phyloP scores from a whole-genome alignment of 2,888 invertebrate genomes.

The Synanthedon andrenaeformis region DNA sequence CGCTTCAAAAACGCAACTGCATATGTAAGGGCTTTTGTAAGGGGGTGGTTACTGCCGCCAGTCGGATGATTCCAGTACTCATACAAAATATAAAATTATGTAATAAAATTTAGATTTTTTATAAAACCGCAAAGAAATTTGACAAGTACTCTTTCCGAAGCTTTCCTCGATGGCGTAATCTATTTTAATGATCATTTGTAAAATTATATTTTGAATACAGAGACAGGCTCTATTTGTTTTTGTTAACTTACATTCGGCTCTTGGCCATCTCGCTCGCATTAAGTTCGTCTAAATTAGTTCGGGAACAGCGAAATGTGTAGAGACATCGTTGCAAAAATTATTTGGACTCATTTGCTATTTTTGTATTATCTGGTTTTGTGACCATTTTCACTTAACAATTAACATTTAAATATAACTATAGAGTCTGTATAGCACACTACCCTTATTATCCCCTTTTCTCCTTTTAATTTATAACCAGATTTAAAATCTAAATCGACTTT shows the following conservation, averaged over 20 bases:
- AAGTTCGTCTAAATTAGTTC: conserved; percentile 38
- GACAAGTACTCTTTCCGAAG: not conserved
- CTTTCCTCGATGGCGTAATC: conserved; percentile 10
- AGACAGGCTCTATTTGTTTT: conserved; percentile 39
- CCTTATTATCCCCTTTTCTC: not conserved
- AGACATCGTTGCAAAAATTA: not conserved
- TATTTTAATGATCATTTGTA: conserved; percentile 30
- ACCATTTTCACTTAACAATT: not conserved
- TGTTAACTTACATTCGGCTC: conserved; percentile 37
- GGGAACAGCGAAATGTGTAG: not conserved
- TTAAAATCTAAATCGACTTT: too few species aligned
- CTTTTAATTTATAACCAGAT: too few species aligned
- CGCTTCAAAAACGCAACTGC: too few species aligned
- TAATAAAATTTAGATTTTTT: too few species aligned
- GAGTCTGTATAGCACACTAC: not conserved
- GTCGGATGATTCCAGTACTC: too few species aligned
- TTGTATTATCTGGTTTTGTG: not conserved
- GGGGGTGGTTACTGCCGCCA: too few species aligned
- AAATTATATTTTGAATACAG: conserved; percentile 30
- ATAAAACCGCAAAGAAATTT: too few species aligned
- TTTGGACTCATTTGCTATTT: not conserved
- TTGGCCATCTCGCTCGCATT: conserved; percentile 23
- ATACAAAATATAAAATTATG: too few species aligned
- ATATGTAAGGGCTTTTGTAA: too few species aligned
- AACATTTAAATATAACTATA: not conserved